Conservation (phyloP, 1,140 invertebrate species). For the Laupala kohalensis region DNA sequence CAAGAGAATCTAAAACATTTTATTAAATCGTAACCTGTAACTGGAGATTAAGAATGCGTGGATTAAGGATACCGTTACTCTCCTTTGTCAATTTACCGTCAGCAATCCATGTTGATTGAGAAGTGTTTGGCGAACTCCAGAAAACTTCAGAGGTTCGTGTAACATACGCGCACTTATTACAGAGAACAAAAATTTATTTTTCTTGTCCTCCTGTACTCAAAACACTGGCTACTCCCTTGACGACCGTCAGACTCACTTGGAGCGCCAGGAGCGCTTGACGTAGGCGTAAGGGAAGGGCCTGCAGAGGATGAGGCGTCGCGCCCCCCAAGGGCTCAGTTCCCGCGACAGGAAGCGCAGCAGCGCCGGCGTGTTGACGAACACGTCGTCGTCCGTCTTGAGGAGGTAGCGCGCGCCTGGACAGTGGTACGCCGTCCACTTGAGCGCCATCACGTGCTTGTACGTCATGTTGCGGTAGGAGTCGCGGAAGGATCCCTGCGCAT, state of each 20-base stretch:
- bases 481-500: conserved; percentile 63
- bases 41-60: too few relatives aligned
- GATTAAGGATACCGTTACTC: too few relatives aligned
- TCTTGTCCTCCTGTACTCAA: too few relatives aligned
- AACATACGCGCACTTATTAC: too few relatives aligned
- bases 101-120: too few relatives aligned
- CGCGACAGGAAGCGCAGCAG: conserved; percentile 45
- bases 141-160: too few relatives aligned
- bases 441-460: conserved; percentile 71
- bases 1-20: too few relatives aligned
- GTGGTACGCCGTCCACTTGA: conserved; percentile 66
- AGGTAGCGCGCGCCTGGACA: conserved; percentile 50
- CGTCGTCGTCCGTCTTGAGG: conserved; percentile 67
- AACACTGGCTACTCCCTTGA: too few relatives aligned
- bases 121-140: too few relatives aligned
- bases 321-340: conserved; percentile 40
- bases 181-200: too few relatives aligned
- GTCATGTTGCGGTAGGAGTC: conserved; percentile 76
- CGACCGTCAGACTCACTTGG: conserved; percentile 35
- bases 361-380: conserved; percentile 56
- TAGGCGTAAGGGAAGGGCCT: conserved; percentile 29
- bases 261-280: conserved; percentile 41
- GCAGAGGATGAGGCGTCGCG: conserved; percentile 42
- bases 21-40: too few relatives aligned
- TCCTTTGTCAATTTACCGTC: too few relatives aligned